phyloP scores from a whole-genome alignment of 2,113 vertebrate species.

The Sapayoa aenigma region DNA sequence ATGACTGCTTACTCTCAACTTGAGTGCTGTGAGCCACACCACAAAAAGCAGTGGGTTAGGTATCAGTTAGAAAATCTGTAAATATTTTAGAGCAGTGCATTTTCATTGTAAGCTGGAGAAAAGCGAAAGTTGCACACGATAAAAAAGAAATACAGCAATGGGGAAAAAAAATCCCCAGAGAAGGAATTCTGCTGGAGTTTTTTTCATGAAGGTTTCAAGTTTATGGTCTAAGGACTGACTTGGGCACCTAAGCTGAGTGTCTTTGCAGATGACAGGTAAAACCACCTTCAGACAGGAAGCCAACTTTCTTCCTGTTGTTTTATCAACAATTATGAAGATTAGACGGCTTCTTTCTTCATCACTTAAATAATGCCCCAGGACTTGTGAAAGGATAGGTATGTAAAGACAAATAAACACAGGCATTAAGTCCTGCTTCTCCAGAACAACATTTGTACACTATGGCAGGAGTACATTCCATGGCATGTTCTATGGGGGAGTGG shows the following conservation, averaged over 20 bases:
- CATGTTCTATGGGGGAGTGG: conserved; percentile 28
- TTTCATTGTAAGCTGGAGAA: neutral
- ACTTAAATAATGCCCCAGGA: neutral
- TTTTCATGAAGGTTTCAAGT: neutral
- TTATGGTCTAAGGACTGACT: neutral
- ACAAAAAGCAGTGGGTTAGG: neutral
- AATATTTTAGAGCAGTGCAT: neutral
- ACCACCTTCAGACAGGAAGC: conserved; percentile 77
- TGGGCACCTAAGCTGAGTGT: neutral
- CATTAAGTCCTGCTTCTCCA: neutral
- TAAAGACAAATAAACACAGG: neutral
- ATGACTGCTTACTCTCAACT: neutral
- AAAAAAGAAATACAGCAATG: neutral
- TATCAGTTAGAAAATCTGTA: neutral
- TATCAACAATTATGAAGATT: conserved; percentile 69
- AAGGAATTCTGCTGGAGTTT: neutral
- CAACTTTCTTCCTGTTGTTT: conserved; percentile 79
- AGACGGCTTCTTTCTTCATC: conserved; percentile 32
- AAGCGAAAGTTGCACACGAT: neutral
- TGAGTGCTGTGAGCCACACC: neutral
- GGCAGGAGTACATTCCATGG: neutral
- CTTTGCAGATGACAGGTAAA: conserved; percentile 61
- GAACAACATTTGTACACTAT: neutral
- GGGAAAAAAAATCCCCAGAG: neutral
- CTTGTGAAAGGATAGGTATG: neutral